These are phyloP conservation scores for Coracopsis vasa DNA, from an alignment of 2,113 vertebrate species.

Conservation along the genomic window DNA sequence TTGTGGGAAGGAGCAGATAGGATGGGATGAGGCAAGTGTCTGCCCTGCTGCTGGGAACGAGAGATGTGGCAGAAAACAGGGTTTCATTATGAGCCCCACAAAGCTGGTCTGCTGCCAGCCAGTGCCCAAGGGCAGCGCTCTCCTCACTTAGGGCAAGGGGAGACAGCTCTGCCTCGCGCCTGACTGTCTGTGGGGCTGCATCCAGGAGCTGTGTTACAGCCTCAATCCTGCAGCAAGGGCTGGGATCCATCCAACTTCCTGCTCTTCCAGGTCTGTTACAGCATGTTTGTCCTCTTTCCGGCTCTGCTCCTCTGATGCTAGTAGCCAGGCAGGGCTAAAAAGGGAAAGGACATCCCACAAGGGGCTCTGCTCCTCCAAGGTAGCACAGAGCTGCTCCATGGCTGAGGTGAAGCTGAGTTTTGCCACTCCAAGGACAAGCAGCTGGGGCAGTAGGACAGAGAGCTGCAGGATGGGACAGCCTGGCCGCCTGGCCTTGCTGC, in stretches of 20 bases:
- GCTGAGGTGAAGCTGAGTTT: not conserved
- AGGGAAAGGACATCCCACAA: rapidly evolving
- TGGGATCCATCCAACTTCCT: not conserved
- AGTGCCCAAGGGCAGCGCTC: not conserved
- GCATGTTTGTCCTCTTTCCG: not conserved
- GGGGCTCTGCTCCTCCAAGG: not conserved
- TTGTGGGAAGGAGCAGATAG: not conserved
- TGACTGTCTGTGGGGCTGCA: not conserved
- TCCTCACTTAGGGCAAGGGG: not conserved
- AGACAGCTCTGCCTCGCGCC: not conserved
- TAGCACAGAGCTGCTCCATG: rapidly evolving
- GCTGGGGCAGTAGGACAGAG: not conserved
- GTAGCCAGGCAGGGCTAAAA: not conserved
- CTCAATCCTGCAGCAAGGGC: not conserved
- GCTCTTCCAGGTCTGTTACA: not conserved
- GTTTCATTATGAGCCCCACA: not conserved
- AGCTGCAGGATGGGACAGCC: not conserved
- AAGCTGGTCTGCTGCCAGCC: not conserved
- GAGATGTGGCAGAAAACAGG: not conserved
- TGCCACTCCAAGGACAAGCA: not conserved
- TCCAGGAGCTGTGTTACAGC: not conserved
- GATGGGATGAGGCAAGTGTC: not conserved
- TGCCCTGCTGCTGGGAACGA: not conserved
- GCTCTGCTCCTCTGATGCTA: rapidly evolving
- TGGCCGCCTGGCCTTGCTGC: not conserved